These are phyloP conservation scores for Nysson spinosus DNA, from an alignment of 2,888 invertebrate species.

Conservation along the genomic window DNA sequence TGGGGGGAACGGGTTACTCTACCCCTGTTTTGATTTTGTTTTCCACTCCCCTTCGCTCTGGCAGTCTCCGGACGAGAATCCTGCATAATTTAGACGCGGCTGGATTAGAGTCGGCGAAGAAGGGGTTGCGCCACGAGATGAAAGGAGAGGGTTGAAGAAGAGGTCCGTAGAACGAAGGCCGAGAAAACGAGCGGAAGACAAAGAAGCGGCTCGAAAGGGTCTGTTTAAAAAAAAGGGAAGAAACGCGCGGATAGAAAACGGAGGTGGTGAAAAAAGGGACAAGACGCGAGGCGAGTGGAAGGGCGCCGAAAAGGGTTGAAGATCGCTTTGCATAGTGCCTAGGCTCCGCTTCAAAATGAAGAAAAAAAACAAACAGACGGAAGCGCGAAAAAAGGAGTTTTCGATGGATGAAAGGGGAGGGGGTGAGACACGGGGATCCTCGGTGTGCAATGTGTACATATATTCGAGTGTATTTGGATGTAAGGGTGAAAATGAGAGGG, in stretches of 20 bases:
- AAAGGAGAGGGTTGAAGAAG: constrained; percentile 17
- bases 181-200: constrained; percentile 14
- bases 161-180: constrained; percentile 12
- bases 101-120: constrained; percentile 44
- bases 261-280: constrained; percentile 37
- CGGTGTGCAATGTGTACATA: too few species aligned
- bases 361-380: constrained; percentile 71
- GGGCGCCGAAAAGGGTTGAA: constrained; percentile 69
- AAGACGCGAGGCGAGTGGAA: constrained; percentile 51
- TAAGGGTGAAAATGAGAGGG: too few species aligned
- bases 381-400: constrained; percentile 68
- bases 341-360: constrained; percentile 47
- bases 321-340: constrained; percentile 70
- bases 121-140: constrained; percentile 3
- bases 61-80: constrained; percentile 38
- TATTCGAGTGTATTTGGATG: too few species aligned
- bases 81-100: constrained; percentile 61
- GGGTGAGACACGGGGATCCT: too few species aligned
- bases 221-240: not conserved
- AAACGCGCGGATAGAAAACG: constrained; percentile 27
- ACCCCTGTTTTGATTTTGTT: constrained; percentile 64
- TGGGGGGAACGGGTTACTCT: constrained; percentile 46
- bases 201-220: constrained; percentile 27
- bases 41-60: constrained; percentile 47
- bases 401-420: constrained; percentile 7